Evolutionary conservation across 37 sponge, comb jelly and placozoan genomes (phyloP).

Genomic region (Sycon ciliatum): DNA sequence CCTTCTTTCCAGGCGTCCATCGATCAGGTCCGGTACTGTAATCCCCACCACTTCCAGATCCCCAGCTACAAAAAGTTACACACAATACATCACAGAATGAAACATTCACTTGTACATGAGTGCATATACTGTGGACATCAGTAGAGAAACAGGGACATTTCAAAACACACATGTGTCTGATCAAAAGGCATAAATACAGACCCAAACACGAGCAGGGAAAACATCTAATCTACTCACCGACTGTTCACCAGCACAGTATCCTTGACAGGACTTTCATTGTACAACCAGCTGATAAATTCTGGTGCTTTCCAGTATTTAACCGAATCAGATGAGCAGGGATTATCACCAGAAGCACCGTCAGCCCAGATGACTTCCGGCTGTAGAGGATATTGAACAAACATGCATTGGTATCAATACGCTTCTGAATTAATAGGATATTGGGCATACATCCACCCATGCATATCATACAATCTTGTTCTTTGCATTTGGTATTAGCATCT

Average conservation of each 20-base stretch:
- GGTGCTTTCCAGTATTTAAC: constrained; percentile 64
- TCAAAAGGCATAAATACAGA: no score
- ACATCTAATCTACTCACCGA: constrained; percentile 17
- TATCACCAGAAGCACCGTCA: constrained; percentile 63
- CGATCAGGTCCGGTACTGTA: constrained; percentile 57
- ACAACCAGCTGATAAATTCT: constrained; percentile 57
- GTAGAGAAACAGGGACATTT: no score
- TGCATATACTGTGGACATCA: no score
- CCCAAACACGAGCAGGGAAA: not conserved
- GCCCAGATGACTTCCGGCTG: constrained; percentile 66
- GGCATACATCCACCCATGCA: no score
- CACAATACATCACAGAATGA: not conserved
- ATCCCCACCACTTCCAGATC: constrained; percentile 41
- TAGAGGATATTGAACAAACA: not conserved
- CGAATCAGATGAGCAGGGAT: constrained; percentile 44
- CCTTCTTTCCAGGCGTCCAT: constrained; percentile 36
- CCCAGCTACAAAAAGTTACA: constrained; percentile 35
- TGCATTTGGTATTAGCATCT: no score
- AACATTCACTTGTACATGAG: no score
- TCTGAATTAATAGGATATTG: no score
- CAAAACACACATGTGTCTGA: no score
- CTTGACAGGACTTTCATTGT: constrained; percentile 65
- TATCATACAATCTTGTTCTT: no score
- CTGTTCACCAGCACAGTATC: constrained; percentile 44
- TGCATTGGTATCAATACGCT: not conserved